phyloP scores from a whole-genome alignment of 2,113 vertebrate species.

The Todiramphus saurophagus region DNA sequence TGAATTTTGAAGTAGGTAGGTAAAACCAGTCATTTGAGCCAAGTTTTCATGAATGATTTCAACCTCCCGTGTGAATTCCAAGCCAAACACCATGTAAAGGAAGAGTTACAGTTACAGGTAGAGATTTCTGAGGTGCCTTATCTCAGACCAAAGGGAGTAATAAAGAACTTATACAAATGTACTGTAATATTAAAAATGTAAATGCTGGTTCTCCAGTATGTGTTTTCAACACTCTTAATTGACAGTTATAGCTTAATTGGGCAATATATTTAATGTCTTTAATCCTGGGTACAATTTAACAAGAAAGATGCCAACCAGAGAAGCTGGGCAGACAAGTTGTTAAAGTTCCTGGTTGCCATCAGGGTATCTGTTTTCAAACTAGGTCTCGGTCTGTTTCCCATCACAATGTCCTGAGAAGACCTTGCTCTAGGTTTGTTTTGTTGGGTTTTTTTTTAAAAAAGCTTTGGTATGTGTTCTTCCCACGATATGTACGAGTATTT shows the following conservation, averaged over 20 bases:
- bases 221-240: background rate
- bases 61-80: background rate
- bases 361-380: background rate
- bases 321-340: background rate
- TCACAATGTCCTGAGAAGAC: constrained; percentile 25
- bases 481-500: background rate
- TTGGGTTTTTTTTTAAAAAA: background rate
- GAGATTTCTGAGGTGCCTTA: background rate
- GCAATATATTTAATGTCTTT: background rate
- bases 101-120: background rate
- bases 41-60: background rate
- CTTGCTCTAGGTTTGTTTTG: background rate
- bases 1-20: background rate
- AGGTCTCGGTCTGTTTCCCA: constrained; percentile 11
- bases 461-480: background rate
- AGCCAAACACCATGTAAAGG: background rate
- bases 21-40: background rate
- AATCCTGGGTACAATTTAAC: background rate
- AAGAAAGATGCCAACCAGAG: background rate
- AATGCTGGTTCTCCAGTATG: background rate
- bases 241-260: background rate
- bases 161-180: background rate
- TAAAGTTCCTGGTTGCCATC: background rate
- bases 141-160: background rate
- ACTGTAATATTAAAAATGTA: background rate